Percentiles rank a stretch among this genome's conserved stretches.
phyloP scores from a whole-genome alignment of 2,113 vertebrate species.

The Centropus bengalensis region DNA sequence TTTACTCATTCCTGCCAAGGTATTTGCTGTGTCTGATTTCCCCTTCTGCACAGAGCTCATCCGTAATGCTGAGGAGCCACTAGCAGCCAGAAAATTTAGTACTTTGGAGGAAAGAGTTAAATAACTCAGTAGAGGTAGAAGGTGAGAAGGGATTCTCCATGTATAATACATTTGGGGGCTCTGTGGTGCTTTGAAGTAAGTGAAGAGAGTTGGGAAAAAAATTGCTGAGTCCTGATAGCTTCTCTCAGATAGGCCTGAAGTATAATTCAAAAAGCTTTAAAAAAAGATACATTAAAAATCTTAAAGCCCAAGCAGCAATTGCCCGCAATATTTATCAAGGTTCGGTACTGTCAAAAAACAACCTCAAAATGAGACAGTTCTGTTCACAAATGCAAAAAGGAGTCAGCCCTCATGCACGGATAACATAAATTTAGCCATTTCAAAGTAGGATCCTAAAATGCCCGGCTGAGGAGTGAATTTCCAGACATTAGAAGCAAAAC shows the following conservation, averaged over 20 bases:
- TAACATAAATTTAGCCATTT: not conserved
- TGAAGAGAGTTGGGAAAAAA: not conserved
- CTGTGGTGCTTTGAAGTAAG: not conserved
- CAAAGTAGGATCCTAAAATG: not conserved
- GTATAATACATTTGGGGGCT: not conserved
- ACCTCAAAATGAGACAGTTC: not conserved
- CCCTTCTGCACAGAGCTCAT: not conserved
- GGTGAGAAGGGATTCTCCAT: not conserved
- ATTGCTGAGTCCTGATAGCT: not conserved
- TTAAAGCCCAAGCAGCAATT: not conserved
- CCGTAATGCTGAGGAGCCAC: not conserved
- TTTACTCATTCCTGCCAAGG: not conserved
- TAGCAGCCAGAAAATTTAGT: not conserved
- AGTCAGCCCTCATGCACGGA: not conserved
- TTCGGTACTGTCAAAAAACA: not conserved
- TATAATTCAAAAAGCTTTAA: not conserved
- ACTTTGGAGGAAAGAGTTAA: not conserved
- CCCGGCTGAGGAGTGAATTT: not conserved
- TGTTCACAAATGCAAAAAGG: not conserved
- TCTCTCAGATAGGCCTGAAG: not conserved
- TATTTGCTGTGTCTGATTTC: not conserved
- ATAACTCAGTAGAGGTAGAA: not conserved
- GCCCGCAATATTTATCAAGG: not conserved
- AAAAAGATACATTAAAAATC: not conserved
- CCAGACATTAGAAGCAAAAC: not conserved